Conservation (phyloP, 1,140 invertebrate species). For the Spodoptera frugiperda region DNA sequence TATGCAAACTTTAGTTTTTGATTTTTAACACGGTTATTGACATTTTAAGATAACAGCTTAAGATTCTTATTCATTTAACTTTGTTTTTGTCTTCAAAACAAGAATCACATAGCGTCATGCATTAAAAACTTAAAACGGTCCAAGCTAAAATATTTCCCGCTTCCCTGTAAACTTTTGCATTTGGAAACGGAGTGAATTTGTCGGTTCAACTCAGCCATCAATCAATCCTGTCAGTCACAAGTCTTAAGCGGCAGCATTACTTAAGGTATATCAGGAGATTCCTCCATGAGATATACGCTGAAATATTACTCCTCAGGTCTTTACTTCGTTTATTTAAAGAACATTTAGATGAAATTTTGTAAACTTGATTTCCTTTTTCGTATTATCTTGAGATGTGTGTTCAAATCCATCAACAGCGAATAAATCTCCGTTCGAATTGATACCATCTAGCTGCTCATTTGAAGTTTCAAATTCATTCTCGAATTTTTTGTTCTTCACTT, state of each 20-base stretch:
- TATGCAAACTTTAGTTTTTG: too few species aligned
- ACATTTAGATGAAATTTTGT: slow-evolving; percentile 42
- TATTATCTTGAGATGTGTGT: slow-evolving; percentile 20
- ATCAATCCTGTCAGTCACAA: slow-evolving; percentile 74
- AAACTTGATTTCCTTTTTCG: slow-evolving; percentile 35
- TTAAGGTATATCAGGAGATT: slow-evolving; percentile 74
- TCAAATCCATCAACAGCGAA: slow-evolving; percentile 18
- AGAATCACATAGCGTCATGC: neutral
- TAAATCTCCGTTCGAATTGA: slow-evolving; percentile 23
- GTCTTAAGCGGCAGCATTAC: slow-evolving; percentile 77
- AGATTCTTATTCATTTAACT: neutral
- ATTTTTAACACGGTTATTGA: too few species aligned
- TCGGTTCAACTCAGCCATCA: slow-evolving; percentile 71
- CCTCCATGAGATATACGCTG: slow-evolving; percentile 68
- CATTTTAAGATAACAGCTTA: too few species aligned
- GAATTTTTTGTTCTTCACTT: neutral
- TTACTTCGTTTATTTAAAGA: slow-evolving; percentile 36
- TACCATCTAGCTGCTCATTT: slow-evolving; percentile 23
- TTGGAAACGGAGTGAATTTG: slow-evolving; percentile 70
- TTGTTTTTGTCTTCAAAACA: neutral
- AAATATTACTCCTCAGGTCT: slow-evolving; percentile 64
- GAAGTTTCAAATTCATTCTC: slow-evolving; percentile 27
- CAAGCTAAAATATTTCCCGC: slow-evolving; percentile 27
- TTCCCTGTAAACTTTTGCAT: slow-evolving; percentile 60
- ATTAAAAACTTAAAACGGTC: slow-evolving; percentile 11